Conservation (phyloP, 2,888 invertebrate species). For the Macaria liturata region DNA sequence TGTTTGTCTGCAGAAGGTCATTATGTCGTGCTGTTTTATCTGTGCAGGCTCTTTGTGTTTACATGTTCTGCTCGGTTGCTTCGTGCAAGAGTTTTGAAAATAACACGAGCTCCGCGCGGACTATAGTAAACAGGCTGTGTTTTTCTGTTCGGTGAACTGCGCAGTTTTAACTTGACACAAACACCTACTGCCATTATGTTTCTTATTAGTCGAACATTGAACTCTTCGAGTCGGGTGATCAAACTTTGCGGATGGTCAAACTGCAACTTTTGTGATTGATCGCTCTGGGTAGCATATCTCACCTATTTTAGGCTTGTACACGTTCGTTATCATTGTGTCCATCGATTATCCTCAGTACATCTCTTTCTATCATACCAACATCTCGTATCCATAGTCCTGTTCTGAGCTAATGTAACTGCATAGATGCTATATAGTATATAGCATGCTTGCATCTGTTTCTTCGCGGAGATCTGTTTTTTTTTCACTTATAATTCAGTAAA, state of each 20-base stretch:
- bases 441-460: too few species aligned
- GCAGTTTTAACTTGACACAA: slow-evolving; percentile 30
- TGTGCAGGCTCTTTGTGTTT: slow-evolving; percentile 16
- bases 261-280: slow-evolving; percentile 48
- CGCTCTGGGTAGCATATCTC: slow-evolving; percentile 35
- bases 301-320: slow-evolving; percentile 33
- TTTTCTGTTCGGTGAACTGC: slow-evolving; percentile 24
- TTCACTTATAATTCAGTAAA: too few species aligned
- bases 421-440: too few species aligned
- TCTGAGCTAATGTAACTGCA: background rate
- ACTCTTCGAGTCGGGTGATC: slow-evolving; percentile 48
- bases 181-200: slow-evolving; percentile 35
- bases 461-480: too few species aligned
- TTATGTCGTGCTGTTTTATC: slow-evolving; percentile 40
- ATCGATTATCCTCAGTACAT: slow-evolving; percentile 30
- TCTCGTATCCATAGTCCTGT: background rate
- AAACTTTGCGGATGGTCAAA: slow-evolving; percentile 43
- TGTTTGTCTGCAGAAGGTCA: slow-evolving; percentile 58
- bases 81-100: background rate
- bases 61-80: slow-evolving; percentile 9
- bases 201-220: slow-evolving; percentile 53
- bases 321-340: slow-evolving; percentile 24
- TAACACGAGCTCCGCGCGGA: too few species aligned
- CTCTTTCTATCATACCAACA: slow-evolving; percentile 14
- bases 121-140: slow-evolving; percentile 2